These are phyloP conservation scores for Catotricha subobsoleta DNA, from an alignment of 2,888 invertebrate genomes.

Conservation along the genomic window DNA sequence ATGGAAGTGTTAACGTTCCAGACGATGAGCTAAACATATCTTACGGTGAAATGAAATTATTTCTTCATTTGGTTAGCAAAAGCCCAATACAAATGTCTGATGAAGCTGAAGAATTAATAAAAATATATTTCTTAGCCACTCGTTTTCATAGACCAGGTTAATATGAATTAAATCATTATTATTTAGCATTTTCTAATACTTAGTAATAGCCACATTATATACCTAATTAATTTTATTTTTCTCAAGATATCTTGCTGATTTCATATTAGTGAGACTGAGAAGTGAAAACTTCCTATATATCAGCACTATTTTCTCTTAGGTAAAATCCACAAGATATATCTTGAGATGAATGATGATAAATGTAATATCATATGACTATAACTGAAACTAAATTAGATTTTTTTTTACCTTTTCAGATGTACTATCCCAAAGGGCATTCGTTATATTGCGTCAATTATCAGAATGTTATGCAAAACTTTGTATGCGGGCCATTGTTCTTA, in stretches of 20 bases:
- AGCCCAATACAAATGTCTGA: conserved; percentile 16
- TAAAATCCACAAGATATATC: too few relatives aligned
- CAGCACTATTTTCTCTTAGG: too few relatives aligned
- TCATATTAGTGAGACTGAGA: too few relatives aligned
- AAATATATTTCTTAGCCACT: conserved; percentile 31
- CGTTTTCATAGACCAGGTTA: conserved; percentile 24
- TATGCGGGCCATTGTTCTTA: conserved; percentile 15
- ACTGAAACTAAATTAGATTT: too few relatives aligned
- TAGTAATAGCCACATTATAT: too few relatives aligned
- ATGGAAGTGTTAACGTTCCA: conserved; percentile 11
- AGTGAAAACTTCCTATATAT: too few relatives aligned
- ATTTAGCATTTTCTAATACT: too few relatives aligned
- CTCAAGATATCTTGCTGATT: too few relatives aligned
- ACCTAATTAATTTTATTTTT: too few relatives aligned
- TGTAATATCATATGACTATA: too few relatives aligned
- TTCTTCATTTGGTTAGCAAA: conserved; percentile 18
- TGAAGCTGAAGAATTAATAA: conserved; percentile 25
- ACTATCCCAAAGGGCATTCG: conserved; percentile 21
- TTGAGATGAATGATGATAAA: too few relatives aligned
- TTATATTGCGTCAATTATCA: conserved; percentile 21
- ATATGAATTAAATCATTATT: background rate
- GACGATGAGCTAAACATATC: conserved; percentile 19
- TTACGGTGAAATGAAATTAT: conserved; percentile 19
- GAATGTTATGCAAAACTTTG: conserved; percentile 26
- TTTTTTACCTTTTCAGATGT: conserved; percentile 16